Evolutionary conservation across 2,113 vertebrate species (phyloP), one percentile per base, ranked within the genome.

Genomic region (Pteropus alecto): DNA sequence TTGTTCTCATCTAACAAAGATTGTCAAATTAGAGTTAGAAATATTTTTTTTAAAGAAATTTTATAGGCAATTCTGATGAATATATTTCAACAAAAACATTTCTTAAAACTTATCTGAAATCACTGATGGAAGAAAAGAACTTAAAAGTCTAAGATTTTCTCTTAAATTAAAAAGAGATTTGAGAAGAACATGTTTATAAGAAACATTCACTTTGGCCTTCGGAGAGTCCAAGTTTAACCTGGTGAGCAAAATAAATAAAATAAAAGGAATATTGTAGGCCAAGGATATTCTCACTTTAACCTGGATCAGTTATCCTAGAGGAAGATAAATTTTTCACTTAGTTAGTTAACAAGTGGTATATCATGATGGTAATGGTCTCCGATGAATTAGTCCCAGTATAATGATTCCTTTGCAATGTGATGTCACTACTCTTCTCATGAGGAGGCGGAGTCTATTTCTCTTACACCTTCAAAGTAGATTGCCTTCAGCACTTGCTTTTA

Each of bases 131-230:
- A 48, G 48, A 68, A 74, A 68, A 84, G 3, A 81, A 19, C 26
- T 79, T 76, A 33, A 35, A 83, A 71, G 12, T 65, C 16, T 90
- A 33, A 63, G 6, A 4, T 87, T 24, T 41, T 87, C 15, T 87
- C 30, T 77, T 86, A 58, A 77, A 90, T 21, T 60, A 61, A 90
- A 61, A 89, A 88, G 46, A 84, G 14, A 6, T 86, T 63, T 86
- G 11, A 18, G 43, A 54, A 90, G 24, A 90, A 90, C 13, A 14
- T 48, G 8, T 24, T 65, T 12, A 63, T 28, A 77, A 28, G n/a
- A 86, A 81, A 46, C 7, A 35, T 22, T 67, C 14, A 35, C 18
- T 38, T 26, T 54, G 51, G 11, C n/a, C n/a, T 77, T 16, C 1
- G 21, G 6, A 81, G 24, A 46, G 30, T 56, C 33, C n/a, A 61